These are phyloP conservation scores for Bombus pyrosoma DNA, from an alignment of 1,140 invertebrate species.

Conservation along the genomic window DNA sequence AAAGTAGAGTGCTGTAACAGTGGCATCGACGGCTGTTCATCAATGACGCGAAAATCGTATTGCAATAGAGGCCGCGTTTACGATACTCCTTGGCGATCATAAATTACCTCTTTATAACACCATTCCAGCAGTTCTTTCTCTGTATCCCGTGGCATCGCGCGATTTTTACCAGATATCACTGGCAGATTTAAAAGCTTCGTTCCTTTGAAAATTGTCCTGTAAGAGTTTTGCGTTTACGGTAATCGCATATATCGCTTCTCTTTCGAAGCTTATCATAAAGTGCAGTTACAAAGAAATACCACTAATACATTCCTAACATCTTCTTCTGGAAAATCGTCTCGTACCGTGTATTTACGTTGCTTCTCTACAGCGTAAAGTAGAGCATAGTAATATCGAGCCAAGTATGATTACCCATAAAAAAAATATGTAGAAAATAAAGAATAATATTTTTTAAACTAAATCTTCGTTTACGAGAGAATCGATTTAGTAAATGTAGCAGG, in stretches of 20 bases:
- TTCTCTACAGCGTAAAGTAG: not conserved
- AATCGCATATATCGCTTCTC: not conserved
- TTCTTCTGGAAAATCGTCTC: not conserved
- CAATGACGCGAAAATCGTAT: slow-evolving; percentile 42
- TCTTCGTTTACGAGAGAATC: not conserved
- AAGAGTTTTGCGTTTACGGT: not conserved
- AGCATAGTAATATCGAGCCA: too few species aligned
- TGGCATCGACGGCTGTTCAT: slow-evolving; percentile 9
- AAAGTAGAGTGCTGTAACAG: slow-evolving; percentile 6
- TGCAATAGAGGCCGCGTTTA: slow-evolving; percentile 22
- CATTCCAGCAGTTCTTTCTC: not conserved
- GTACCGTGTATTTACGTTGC: not conserved
- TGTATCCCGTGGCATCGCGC: not conserved
- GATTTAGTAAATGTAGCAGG: too few species aligned
- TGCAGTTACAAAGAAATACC: too few species aligned
- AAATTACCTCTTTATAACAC: slow-evolving; percentile 32
- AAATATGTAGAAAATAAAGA: not conserved
- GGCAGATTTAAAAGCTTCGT: not conserved
- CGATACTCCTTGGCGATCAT: slow-evolving; percentile 15
- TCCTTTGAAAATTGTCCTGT: not conserved
- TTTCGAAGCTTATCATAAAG: not conserved
- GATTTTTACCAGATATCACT: too few species aligned
- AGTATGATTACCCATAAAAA: too few species aligned
- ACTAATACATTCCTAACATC: not conserved
- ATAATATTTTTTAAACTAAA: not conserved